Base-by-base conservation (phyloP, 1,140 invertebrate species). In the Platyscapa corneri region DNA sequence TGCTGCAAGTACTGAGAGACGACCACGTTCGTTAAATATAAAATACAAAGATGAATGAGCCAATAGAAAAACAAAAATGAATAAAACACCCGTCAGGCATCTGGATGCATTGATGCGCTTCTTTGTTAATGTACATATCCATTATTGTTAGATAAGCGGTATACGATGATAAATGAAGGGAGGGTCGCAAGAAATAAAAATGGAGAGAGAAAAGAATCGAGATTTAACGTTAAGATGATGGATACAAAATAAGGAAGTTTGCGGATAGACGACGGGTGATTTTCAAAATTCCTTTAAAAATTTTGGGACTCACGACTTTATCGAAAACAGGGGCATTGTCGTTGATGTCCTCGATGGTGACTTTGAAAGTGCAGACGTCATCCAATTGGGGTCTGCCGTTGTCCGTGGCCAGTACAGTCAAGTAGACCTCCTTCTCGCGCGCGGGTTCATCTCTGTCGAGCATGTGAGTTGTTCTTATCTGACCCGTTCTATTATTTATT, bases 301-400 rank as follows among this genome's bases (percentile, higher is more conserved):
- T 1, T 12, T 7, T 53, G 46, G 34, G 16, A 88, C 91, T 86
- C 90, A 95, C 95, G 86, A 94, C 95, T 96, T 97, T 97, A 90
- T 98, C 97, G 92, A 98, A 97, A 76, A 97, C 95, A 2, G 97
- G 97, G 6, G 94, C 91, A 89, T 98, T 98, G 90, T 98, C 97
- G 93, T 98, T 98, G 88, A 97, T 95, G 93, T 98, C 97, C 90
- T 95, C 95, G 86, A 98, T 97, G 76, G 95, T 96, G 46, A 98
- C 96, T 94, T 97, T 97, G 88, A 98, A 96, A 8, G 96, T 97
- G 91, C 97, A 98, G 46, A 97, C 96, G 89, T 97, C 97, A 88
- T 97, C 97, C 49, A 98, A 93, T 46, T 96, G 95, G 0, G 97
- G 97, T 87, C 95, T 94, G 10, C 97, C 97, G 93, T 98, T 97